phyloP scores from a whole-genome alignment of 2,113 vertebrate genomes.

The Kryptolebias marmoratus region DNA sequence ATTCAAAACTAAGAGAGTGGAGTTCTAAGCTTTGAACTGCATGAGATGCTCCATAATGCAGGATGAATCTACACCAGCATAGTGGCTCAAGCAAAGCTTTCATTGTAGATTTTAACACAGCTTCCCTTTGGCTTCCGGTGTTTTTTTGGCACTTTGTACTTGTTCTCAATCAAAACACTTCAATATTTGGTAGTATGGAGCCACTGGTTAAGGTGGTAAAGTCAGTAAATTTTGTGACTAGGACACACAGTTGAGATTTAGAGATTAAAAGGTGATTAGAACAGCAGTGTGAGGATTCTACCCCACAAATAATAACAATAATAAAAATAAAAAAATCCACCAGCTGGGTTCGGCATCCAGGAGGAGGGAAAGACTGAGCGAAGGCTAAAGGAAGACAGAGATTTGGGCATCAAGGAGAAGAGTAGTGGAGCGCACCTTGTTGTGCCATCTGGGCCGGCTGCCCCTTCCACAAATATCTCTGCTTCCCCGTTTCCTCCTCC shows the following conservation, averaged over 20 bases:
- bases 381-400: slow-evolving; percentile 53
- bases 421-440: slow-evolving; percentile 78
- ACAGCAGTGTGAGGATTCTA: slow-evolving; percentile 73
- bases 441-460: slow-evolving; percentile 79
- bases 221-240: neutral
- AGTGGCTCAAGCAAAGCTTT: too few species aligned
- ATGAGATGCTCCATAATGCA: too few species aligned
- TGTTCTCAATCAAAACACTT: neutral
- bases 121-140: neutral
- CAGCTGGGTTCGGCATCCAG: slow-evolving; percentile 80
- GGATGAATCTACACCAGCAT: too few species aligned
- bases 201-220: too few species aligned
- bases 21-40: too few species aligned
- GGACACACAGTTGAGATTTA: slow-evolving; percentile 57
- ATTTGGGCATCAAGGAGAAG: slow-evolving; percentile 69
- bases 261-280: slow-evolving; percentile 72
- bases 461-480: slow-evolving; percentile 46
- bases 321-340: slow-evolving; percentile 55
- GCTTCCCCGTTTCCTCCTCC: slow-evolving; percentile 17
- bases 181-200: too few species aligned
- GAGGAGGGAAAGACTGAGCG: slow-evolving; percentile 50
- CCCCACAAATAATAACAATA: neutral
- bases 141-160: neutral
- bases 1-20: too few species aligned
- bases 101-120: too few species aligned